These are phyloP conservation scores for Macropis europaea DNA, from an alignment of 2,888 invertebrate species.

Conservation along the genomic window DNA sequence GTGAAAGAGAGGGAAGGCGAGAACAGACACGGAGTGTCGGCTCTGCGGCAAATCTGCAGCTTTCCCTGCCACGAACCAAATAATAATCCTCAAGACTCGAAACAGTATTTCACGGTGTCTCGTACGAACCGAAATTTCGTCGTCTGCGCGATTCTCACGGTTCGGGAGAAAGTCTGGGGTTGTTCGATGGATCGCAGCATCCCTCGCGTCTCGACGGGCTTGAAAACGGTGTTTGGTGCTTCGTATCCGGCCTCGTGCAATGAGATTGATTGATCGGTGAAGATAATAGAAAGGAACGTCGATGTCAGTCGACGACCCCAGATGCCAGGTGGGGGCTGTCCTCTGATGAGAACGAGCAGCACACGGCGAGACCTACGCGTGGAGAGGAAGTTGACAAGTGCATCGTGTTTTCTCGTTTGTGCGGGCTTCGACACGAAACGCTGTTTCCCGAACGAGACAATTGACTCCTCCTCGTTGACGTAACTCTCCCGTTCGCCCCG, in stretches of 20 bases:
- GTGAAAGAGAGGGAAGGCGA: conserved; percentile 24
- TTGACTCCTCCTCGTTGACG: too few species aligned
- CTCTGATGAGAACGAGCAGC: conserved; percentile 51
- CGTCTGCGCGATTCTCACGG: too few species aligned
- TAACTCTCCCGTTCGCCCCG: too few species aligned
- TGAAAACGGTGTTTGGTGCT: background rate
- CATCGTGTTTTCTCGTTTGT: conserved; percentile 21
- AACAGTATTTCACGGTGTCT: too few species aligned
- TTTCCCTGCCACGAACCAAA: conserved; percentile 52
- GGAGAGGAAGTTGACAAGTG: conserved; percentile 53
- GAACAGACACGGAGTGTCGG: conserved; percentile 61
- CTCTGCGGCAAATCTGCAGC: conserved; percentile 75
- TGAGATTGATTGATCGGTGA: conserved; percentile 61
- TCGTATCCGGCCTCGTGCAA: conserved; percentile 24
- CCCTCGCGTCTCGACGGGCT: too few species aligned
- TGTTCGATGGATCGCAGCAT: too few species aligned
- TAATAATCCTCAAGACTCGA: conserved; percentile 4
- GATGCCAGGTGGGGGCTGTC: conserved; percentile 55
- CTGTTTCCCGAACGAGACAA: too few species aligned
- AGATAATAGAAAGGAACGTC: conserved; percentile 52
- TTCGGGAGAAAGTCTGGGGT: too few species aligned
- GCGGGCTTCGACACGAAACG: too few species aligned
- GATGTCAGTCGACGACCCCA: conserved; percentile 61
- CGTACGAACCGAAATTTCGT: too few species aligned
- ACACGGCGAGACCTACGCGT: conserved; percentile 41